Base-by-base conservation (phyloP, 2,888 invertebrate species). In the Baronia brevicornis region DNA sequence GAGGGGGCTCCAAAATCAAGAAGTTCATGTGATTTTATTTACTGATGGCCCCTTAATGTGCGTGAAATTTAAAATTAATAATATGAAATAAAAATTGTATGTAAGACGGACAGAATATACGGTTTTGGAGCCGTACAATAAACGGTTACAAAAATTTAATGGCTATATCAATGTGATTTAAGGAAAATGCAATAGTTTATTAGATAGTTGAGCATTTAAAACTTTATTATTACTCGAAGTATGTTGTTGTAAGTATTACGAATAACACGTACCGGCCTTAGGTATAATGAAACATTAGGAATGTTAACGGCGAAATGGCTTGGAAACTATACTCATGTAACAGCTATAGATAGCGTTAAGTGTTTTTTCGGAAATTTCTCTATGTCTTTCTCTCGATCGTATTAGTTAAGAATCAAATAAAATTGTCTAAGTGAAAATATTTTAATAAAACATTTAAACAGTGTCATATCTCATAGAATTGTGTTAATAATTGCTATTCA, bases 181-280 rank as follows among this genome's bases (percentile, higher is more conserved):
- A 49, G 57, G 57, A 29, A 51, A 54, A 62, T 56, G 66, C 71
- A 77, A 73, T 73, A 71, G 60, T 66, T 45, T 71, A 67, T 65
- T 64, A 58, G 49, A 66, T 70, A 77, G 75, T 75, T 79, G 67
- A 70, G 57, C 59, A 60, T 72, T 73, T 58, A 66, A 75, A 73
- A 65, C 54, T 64, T 61, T 66, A 71, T 65, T 56, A 60, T 68
- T 72, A 74, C 71, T 73, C 69, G 70, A 75, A 78, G 69, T 77
- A 69, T 77, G 69, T 73, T 71, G 68, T 71, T 68, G 57, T 77
- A 73, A 77, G 72, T 63, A 59, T 57, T 64, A 66, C 43, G 61
- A 68, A 61, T 58, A 66, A 68, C 58, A 51, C 68, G 69, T 80
- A 74, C 82, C 82, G 82, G 82, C 82, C 82, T 80, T 82, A 82